phyloP scores from a whole-genome alignment of 2,888 invertebrate species.

The Nymphalis urticae region DNA sequence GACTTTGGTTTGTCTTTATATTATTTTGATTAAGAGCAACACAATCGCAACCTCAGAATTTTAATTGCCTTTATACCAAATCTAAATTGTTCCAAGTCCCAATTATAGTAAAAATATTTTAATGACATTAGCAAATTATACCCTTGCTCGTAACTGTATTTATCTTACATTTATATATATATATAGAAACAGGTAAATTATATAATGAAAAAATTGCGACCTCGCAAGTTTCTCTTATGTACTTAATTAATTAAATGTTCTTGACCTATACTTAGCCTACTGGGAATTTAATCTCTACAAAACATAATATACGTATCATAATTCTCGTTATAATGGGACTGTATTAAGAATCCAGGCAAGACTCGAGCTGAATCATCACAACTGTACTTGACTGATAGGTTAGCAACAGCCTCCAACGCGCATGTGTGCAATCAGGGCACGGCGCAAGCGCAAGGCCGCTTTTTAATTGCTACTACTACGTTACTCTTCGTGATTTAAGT shows the following conservation, averaged over 20 bases:
- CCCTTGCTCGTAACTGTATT: no score
- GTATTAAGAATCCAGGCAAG: conserved; percentile 1
- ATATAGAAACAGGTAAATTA: no score
- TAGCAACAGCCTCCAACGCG: conserved; percentile 25
- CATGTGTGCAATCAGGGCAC: conserved; percentile 19
- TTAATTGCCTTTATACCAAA: no score
- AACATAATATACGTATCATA: neutral
- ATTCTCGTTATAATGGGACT: conserved; percentile 1
- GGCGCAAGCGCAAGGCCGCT: conserved; percentile 21
- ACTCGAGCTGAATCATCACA: conserved; percentile 6
- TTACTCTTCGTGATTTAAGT: conserved; percentile 6
- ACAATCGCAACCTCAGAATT: no score
- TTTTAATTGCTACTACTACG: conserved; percentile 8
- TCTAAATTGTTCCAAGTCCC: no score
- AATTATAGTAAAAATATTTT: no score
- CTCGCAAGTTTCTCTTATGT: neutral
- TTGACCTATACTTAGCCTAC: neutral
- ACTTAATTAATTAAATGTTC: no score
- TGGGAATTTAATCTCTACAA: neutral
- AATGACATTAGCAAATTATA: no score
- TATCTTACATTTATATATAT: no score
- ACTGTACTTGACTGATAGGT: conserved; percentile 6
- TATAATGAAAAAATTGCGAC: no score
- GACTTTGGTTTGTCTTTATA: no score
- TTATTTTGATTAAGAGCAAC: no score